phyloP scores from a whole-genome alignment of 2,113 vertebrate genomes.

The Syrrhaptes paradoxus region DNA sequence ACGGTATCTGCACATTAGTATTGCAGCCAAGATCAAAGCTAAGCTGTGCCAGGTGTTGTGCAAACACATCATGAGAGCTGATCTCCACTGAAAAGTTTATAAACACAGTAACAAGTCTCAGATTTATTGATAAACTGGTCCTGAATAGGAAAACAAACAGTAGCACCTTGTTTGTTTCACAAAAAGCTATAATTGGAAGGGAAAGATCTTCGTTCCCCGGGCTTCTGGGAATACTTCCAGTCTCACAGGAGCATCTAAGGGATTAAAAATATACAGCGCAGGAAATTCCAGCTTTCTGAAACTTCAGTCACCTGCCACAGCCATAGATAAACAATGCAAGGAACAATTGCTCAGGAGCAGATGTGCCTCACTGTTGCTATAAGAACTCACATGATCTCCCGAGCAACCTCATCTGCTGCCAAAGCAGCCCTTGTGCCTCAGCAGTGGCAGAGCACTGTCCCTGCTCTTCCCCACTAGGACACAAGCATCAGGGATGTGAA shows the following conservation, averaged over 20 bases:
- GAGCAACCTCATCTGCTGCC: background rate
- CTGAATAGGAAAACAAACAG: background rate
- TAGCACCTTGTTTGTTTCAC: background rate
- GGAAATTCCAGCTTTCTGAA: constrained; percentile 50
- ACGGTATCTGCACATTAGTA: background rate
- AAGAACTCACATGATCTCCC: background rate
- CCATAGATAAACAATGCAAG: background rate
- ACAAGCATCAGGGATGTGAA: background rate
- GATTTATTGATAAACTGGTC: background rate
- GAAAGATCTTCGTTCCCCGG: background rate
- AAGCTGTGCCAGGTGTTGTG: background rate
- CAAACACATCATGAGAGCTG: background rate
- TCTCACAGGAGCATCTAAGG: background rate
- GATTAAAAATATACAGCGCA: background rate
- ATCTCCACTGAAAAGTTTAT: background rate
- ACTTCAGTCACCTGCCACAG: background rate
- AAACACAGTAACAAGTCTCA: background rate
- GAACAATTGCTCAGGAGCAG: background rate
- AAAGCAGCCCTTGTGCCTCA: background rate
- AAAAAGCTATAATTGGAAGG: background rate
- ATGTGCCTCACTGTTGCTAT: background rate
- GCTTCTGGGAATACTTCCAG: background rate
- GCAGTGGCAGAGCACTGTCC: background rate
- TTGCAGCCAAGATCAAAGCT: background rate
- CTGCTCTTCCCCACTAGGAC: background rate